Percentiles rank a stretch among this genome's conserved stretches.
Evolutionary conservation across 2,888 invertebrate species (phyloP).

Genomic region (Hesperia comma): DNA sequence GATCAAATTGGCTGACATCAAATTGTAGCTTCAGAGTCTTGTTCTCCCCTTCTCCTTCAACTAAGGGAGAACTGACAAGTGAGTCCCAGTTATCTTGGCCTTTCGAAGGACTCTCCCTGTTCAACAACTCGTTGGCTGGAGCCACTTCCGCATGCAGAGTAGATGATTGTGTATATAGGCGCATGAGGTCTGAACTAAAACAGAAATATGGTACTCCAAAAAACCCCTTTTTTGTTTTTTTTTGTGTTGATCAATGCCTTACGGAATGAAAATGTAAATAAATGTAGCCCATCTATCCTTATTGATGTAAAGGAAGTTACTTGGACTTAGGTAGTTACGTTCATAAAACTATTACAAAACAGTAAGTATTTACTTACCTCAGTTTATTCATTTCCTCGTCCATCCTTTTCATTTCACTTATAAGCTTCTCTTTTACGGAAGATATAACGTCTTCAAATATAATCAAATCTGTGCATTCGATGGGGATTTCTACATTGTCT

Average conservation of each 20-base stretch:
- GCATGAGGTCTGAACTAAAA: slow-evolving; percentile 47
- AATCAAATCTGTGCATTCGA: slow-evolving; percentile 3
- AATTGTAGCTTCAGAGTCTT: slow-evolving; percentile 95
- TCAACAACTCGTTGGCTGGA: neutral
- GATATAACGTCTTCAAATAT: slow-evolving; percentile 49
- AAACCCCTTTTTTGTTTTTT: no score
- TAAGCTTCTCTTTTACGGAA: slow-evolving; percentile 56
- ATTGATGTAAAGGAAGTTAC: no score
- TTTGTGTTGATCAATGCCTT: no score
- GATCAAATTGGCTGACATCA: slow-evolving; percentile 96
- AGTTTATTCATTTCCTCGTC: slow-evolving; percentile 62
- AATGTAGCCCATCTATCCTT: no score
- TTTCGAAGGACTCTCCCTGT: slow-evolving; percentile 17
- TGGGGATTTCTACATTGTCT: slow-evolving; percentile 26
- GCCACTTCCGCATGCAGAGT: neutral
- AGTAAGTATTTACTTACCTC: slow-evolving; percentile 47
- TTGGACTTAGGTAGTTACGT: no score
- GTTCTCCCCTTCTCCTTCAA: slow-evolving; percentile 93
- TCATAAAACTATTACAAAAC: slow-evolving; percentile 47
- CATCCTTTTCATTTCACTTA: slow-evolving; percentile 58
- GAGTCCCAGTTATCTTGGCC: slow-evolving; percentile 47
- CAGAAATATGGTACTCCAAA: neutral
- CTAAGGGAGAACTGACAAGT: slow-evolving; percentile 88
- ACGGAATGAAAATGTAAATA: no score
- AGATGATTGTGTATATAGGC: slow-evolving; percentile 41